phyloP scores from a whole-genome alignment of 2,113 vertebrate genomes.

The Centropus bengalensis region DNA sequence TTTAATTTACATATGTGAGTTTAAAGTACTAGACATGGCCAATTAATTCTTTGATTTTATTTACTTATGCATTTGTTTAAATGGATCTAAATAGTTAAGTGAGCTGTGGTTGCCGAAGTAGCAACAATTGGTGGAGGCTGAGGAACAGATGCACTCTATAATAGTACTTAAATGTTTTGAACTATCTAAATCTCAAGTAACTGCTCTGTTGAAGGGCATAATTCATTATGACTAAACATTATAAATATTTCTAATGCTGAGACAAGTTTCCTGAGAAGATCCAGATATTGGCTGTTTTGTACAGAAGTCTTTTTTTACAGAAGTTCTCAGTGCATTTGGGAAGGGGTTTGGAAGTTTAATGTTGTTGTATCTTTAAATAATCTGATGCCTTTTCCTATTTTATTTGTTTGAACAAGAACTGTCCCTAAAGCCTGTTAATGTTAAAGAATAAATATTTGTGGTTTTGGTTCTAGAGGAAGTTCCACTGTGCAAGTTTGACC shows the following conservation, averaged over 20 bases:
- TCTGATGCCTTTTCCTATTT: background rate
- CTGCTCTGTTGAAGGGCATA: background rate
- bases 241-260: background rate
- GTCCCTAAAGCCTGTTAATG: background rate
- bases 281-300: background rate
- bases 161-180: background rate
- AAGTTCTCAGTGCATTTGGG: background rate
- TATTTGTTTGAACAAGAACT: background rate
- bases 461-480: constrained; percentile 86
- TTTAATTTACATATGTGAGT: background rate
- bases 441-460: background rate
- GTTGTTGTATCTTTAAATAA: background rate
- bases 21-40: background rate
- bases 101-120: background rate
- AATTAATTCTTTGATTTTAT: background rate
- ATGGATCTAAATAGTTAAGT: background rate
- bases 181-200: background rate
- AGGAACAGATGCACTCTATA: background rate
- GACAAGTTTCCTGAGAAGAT: background rate
- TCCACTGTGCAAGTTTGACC: constrained; percentile 92
- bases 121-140: background rate
- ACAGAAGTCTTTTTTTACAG: background rate
- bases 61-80: background rate
- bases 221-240: background rate
- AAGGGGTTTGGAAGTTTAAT: background rate